These are phyloP conservation scores for Scylla paramamosain DNA, from an alignment of 1,140 invertebrate genomes.

Conservation along the genomic window DNA sequence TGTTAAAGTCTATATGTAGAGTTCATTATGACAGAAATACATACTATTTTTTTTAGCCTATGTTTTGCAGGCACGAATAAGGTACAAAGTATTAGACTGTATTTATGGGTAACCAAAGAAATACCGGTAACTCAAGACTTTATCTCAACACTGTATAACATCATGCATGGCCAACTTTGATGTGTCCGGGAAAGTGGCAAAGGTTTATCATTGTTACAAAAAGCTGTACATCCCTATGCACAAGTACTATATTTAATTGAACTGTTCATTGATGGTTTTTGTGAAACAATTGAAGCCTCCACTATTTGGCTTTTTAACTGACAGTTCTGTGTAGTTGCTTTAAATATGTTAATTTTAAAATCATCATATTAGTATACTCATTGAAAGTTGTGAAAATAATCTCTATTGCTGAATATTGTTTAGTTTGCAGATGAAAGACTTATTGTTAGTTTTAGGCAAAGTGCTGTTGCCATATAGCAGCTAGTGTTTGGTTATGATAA, in stretches of 20 bases:
- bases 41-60: constrained; percentile 65
- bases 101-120: constrained; percentile 69
- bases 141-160: not conserved
- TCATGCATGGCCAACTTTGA: not conserved
- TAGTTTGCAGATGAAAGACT: constrained; percentile 55
- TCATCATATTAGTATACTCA: constrained; percentile 14
- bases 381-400: constrained; percentile 24
- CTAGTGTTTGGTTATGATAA: constrained; percentile 60
- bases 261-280: not conserved
- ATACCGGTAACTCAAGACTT: constrained; percentile 35
- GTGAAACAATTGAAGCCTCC: not conserved
- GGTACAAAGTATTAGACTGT: constrained; percentile 71
- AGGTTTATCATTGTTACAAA: constrained; percentile 8
- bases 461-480: constrained; percentile 70
- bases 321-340: constrained; percentile 10
- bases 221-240: constrained; percentile 37
- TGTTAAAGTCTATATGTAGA: constrained; percentile 61
- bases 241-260: constrained; percentile 52
- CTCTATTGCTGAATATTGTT: constrained; percentile 36
- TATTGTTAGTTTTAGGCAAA: constrained; percentile 61
- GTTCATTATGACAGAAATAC: constrained; percentile 48
- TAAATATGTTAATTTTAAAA: constrained; percentile 17
- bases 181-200: constrained; percentile 29
- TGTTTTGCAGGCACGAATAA: constrained; percentile 63
- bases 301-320: not conserved